Evolutionary conservation across 1,140 invertebrate species (phyloP).

Genomic region (Tetraneura akinire): DNA sequence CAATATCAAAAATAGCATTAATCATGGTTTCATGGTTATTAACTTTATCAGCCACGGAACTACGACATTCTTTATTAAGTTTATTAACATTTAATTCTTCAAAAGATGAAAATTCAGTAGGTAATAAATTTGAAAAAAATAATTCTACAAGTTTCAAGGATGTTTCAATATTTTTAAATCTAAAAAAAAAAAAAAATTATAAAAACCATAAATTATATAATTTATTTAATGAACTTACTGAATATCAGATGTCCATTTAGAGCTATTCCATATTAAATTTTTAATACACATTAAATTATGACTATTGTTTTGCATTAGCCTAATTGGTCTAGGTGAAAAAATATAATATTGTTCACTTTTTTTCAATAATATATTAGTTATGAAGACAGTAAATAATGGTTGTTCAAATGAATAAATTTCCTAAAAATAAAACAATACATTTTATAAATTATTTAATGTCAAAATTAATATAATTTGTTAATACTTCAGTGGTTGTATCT

Average conservation of each 20-base stretch:
- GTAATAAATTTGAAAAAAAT: background rate
- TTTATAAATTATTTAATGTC: background rate
- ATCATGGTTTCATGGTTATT: background rate
- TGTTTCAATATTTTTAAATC: slow-evolving; percentile 21
- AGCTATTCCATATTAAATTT: slow-evolving; percentile 20
- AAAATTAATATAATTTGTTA: background rate
- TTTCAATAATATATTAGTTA: slow-evolving; percentile 32
- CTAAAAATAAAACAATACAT: slow-evolving; percentile 11
- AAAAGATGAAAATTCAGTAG: background rate
- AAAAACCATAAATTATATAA: background rate
- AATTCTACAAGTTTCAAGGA: slow-evolving; percentile 14
- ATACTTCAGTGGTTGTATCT: background rate
- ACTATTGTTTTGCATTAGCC: background rate
- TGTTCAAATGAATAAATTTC: slow-evolving; percentile 45
- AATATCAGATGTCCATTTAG: slow-evolving; percentile 22
- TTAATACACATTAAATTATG: slow-evolving; percentile 16
- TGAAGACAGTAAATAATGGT: slow-evolving; percentile 35
- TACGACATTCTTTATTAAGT: background rate
- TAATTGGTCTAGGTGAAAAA: slow-evolving; percentile 32
- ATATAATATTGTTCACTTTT: slow-evolving; percentile 23
- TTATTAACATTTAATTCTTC: background rate
- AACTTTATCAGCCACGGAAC: background rate
- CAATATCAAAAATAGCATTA: slow-evolving; percentile 12
- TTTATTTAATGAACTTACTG: background rate
- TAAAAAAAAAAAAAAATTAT: slow-evolving; percentile 1